A percentile compares a stretch with the other conserved stretches of the same genome.
phyloP scores from a whole-genome alignment of 2,797 vertebrate genomes.

The Channa striata region DNA sequence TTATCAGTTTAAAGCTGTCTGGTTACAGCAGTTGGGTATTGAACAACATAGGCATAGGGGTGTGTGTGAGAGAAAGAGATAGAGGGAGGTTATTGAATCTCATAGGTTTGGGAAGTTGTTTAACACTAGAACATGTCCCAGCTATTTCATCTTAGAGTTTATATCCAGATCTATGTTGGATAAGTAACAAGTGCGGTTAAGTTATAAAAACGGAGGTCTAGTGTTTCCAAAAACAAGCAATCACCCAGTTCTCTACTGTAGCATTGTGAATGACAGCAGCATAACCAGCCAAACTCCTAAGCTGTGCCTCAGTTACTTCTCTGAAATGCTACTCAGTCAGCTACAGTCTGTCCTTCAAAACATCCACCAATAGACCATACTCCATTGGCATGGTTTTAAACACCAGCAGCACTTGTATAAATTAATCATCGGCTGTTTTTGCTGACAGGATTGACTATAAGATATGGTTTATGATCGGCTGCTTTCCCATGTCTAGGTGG shows the following conservation, averaged over 20 bases:
- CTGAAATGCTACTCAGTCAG: conserved; percentile 6
- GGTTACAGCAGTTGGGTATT: neutral
- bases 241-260: conserved; percentile 13
- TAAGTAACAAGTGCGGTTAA: neutral
- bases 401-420: conserved; percentile 38
- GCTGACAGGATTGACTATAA: conserved; percentile 38
- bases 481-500: conserved; percentile 20
- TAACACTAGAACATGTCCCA: conserved; percentile 10
- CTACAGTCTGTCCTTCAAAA: conserved; percentile 10
- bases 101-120: conserved; percentile 11
- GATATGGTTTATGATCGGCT: conserved; percentile 47
- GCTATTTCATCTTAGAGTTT: neutral
- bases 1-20: conserved; percentile 17
- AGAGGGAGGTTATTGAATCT: conserved; percentile 27
- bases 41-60: neutral
- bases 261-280: neutral
- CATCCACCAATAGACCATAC: conserved; percentile 17
- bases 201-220: neutral
- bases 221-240: conserved; percentile 6
- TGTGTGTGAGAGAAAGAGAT: neutral
- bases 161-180: neutral
- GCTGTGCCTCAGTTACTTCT: conserved; percentile 2
- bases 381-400: conserved; percentile 34
- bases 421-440: conserved; percentile 38
- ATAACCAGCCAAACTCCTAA: conserved; percentile 21